Evolutionary conservation across 2,797 vertebrate species (phyloP).

Genomic region (Cryptoprocta ferox): DNA sequence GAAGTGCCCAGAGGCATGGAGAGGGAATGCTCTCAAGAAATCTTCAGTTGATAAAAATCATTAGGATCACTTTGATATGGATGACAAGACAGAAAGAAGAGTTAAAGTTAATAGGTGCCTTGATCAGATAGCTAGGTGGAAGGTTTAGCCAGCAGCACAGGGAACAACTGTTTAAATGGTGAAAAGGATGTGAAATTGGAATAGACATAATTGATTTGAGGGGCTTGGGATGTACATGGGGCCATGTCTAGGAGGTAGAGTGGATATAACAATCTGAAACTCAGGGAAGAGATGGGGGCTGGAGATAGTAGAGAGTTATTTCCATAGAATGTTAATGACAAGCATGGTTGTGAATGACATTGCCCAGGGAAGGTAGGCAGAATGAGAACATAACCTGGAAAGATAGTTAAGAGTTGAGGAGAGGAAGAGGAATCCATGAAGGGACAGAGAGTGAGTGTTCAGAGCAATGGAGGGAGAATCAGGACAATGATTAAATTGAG

Average conservation of each 20-base stretch:
- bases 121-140: not conserved
- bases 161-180: not conserved
- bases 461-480: not conserved
- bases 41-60: slow-evolving; percentile 17
- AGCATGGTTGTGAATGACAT: not conserved
- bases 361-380: not conserved
- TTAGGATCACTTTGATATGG: not conserved
- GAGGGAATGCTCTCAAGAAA: not conserved
- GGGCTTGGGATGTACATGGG: not conserved
- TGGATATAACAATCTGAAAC: not conserved
- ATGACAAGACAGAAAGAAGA: not conserved
- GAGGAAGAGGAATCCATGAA: not conserved
- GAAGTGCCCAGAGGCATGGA: not conserved
- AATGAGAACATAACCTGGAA: not conserved
- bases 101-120: not conserved
- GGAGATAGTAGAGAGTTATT: not conserved
- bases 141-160: not conserved
- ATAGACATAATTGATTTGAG: not conserved
- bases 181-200: not conserved
- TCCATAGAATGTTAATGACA: not conserved
- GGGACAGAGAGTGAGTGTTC: not conserved
- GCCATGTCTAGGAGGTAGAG: not conserved
- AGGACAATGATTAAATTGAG: not conserved
- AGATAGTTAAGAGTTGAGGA: not conserved
- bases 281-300: not conserved